Base-by-base conservation (phyloP, 2,113 vertebrate genomes). In the Varanus komodoensis region DNA sequence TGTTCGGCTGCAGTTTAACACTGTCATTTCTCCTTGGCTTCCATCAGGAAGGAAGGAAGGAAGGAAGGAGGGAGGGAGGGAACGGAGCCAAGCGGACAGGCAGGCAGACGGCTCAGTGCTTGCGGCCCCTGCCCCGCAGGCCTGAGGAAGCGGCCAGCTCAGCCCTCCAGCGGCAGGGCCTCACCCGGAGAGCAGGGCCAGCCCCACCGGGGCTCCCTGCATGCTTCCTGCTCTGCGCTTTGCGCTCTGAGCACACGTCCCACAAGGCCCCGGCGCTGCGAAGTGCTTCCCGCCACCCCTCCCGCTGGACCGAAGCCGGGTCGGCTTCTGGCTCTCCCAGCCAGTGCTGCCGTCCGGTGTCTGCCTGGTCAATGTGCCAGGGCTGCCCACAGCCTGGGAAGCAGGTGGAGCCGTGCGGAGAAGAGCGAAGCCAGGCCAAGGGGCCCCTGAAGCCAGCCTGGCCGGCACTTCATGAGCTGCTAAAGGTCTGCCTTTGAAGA, bases 1-100 rank as follows among this genome's bases (percentile, higher is more conserved):
- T 97, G 96, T 97, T 97, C 95, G 61, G 88, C 91, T 94, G 96
- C 93, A 89, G 92, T 96, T 96, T 97, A 94, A 96, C 92, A 83
- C 93, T 95, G 82, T 89, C 15, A 48, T 0, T 86, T 84, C 64
- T 92, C 69, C 68, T 75, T 89, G 87, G 86, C 89, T 75, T 89
- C 78, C 0, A 0, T 89, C 90, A 6, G 88, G 85, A 82, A 82
- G 44, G 75, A 87, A 79, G 50, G 84, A 44, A 25, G 34, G 79
- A 77, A 74, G 86, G 91, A 74, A 82, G 0, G 79, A 82, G 78
- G 44, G 68, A 87, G 73, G 50, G 84, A 82, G 78, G 44, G 68
- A 87, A 79, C 34, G 84, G 77, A 82, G 0, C 38, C 38, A 44
- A 44, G 38, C 38, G 38, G 38, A 44, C 38, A 3, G 38, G 38